A percentile compares a stretch with the other conserved stretches of the same genome.
phyloP scores from a whole-genome alignment of 2,113 vertebrate genomes.

The Athene cunicularia region DNA sequence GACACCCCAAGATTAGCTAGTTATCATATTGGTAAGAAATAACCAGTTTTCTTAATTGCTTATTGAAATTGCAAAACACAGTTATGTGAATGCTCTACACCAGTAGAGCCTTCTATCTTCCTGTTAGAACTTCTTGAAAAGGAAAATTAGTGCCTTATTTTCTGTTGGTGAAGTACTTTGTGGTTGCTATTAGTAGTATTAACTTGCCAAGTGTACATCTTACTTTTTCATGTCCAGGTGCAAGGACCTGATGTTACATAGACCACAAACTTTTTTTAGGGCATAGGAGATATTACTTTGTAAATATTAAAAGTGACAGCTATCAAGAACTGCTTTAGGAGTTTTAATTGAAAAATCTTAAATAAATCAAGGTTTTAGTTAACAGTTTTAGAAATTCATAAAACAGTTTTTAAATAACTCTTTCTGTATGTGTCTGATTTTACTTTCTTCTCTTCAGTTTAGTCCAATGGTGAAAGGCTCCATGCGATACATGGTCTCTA shows the following conservation, averaged over 20 bases:
- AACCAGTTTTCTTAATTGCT: not conserved
- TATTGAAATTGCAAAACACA: not conserved
- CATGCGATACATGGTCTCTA: conserved; percentile 93
- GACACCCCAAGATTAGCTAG: not conserved
- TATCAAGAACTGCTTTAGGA: not conserved
- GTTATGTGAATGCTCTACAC: not conserved
- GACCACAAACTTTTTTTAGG: not conserved
- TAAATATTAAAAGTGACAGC: not conserved
- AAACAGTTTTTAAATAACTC: not conserved
- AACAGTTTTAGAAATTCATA: not conserved
- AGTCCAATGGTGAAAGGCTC: conserved; percentile 94
- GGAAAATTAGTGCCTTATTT: not conserved
- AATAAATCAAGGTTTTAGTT: not conserved
- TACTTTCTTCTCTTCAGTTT: conserved; percentile 78
- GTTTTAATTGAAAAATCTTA: not conserved
- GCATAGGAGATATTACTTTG: not conserved
- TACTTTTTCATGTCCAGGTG: not conserved
- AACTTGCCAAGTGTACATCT: not conserved
- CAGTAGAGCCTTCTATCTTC: not conserved
- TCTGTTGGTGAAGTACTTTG: not conserved
- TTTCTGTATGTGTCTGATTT: not conserved
- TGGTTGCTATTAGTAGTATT: not conserved
- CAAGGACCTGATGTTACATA: not conserved
- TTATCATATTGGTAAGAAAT: not conserved
- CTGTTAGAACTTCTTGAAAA: not conserved